Conservation (phyloP, 2,888 invertebrate genomes). For the Agrochola litura region DNA sequence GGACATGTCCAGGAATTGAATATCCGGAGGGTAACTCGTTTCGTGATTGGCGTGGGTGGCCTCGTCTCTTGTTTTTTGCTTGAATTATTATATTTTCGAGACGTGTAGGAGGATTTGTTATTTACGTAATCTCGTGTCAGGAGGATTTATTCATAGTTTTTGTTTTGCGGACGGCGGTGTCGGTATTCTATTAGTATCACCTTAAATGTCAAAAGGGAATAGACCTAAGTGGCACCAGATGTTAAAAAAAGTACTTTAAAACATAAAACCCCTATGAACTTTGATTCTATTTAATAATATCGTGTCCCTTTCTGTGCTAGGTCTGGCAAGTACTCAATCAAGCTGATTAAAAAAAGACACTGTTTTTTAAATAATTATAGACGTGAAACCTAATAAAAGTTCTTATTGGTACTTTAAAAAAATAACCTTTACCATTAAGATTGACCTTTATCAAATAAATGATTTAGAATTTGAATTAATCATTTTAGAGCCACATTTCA, state of each 20-base stretch:
- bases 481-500: background rate
- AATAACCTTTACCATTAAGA: background rate
- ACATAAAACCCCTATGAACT: background rate
- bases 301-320: background rate
- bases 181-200: background rate
- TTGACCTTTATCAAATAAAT: no score
- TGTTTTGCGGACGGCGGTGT: background rate
- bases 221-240: background rate
- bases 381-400: background rate
- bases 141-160: conserved; percentile 44
- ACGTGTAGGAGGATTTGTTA: conserved; percentile 42
- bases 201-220: background rate
- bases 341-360: background rate
- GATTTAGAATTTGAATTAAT: no score
- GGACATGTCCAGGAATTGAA: conserved; percentile 89
- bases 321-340: background rate
- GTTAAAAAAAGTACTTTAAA: no score
- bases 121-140: conserved; percentile 35
- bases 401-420: no score
- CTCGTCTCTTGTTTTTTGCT: conserved; percentile 70
- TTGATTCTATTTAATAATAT: background rate
- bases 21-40: conserved; percentile 84
- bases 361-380: background rate
- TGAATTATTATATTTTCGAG: conserved; percentile 68
- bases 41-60: conserved; percentile 83